Evolutionary conservation across 2,888 invertebrate species (phyloP), one percentile per base, ranked within the genome.

Genomic region (Parasteatoda lunata): DNA sequence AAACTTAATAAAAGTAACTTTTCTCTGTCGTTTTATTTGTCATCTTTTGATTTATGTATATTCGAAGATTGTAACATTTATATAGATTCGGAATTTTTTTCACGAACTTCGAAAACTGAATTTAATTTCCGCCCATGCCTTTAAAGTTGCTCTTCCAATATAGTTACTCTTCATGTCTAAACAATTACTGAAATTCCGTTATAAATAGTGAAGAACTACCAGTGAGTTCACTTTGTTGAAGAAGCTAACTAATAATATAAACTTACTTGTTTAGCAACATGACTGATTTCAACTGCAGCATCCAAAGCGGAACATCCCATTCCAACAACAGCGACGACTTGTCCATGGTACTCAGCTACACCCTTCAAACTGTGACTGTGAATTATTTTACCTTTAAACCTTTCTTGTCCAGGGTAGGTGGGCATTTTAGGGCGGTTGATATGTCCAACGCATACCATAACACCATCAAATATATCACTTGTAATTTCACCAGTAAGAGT

Each of bases 391-490:
- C 90, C 90, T 52, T 87, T 79, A 84, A 92, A 92, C 0, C 30
- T 90, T 0, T 91, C 91, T 70, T 92, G 90, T 9, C 92, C 93
- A 7, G 90, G 89, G 88, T 93, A 91, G 7, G 89, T 64, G 3
- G 93, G 93, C 59, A 90, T 89, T 77, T 92, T 90, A 0, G 93
- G 93, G 30, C 91, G 89, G 2, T 91, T 91, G 89, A 92, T 93
- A 88, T 93, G 93, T 0, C 93, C 93, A 0, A 91, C 91, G 88
- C 92, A 92, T 2, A 93, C 90, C 90, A 93, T 90, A 3, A 93
- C 93, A 5, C 91, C 92, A 89, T 93, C 93, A 89, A 79, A 89
- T 5, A 75, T n/a, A 30, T 84, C 76, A 7, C 72, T 78, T 1
- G 47, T 75, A 3, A 73, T 49, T n/a, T 81, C 77, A 48, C 64